Evolutionary conservation across 2,797 vertebrate genomes (phyloP), one percentile per base, ranked within the genome.

Genomic region (Pipistrellus kuhlii): DNA sequence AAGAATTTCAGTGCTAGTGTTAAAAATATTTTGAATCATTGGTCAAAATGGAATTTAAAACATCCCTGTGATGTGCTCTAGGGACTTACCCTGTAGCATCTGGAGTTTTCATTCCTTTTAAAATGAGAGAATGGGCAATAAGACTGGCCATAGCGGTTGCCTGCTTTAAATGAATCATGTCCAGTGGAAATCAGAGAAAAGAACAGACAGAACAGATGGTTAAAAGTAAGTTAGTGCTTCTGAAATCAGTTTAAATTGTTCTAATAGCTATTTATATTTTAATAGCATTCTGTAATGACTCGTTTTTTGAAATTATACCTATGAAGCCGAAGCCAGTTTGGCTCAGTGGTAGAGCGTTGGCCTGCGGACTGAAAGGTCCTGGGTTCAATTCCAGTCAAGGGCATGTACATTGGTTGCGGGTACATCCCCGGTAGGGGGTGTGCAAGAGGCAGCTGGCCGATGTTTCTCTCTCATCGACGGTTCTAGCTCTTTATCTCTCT

Each of bases 161-260:
- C 71, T 90, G 77, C 68, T 41, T 78, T 53, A 64, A 46, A 57
- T 87, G 88, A 93, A 15, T 77, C 59, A 71, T 82, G 38, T n/a
- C 6, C 20, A 68, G 20, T 85, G 80, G 71, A 95, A 88, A 77
- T 80, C n/a, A 93, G 46, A 86, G 73, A 53, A 92, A 80, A 82
- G 53, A 85, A 15, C 68, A 86, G 75, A 53, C 41, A 93, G 59
- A 78, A 71, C 59, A 90, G 55, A 93, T 88, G 80, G 75, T 78
- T 93, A 72, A 96, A 94, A 80, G 90, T 84, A 96, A 95, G 83
- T 92, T 91, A 92, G 88, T 88, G 55, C 85, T 95, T 94, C 76
- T 89, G 80, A 88, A 92, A 95, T 94, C 71, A 87, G 85, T 92
- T 91, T 68, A 94, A 90, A 76, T 88, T 84, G 23, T 95, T 93